Base-by-base conservation (phyloP, 1,140 invertebrate species). In the Anastrepha ludens region DNA sequence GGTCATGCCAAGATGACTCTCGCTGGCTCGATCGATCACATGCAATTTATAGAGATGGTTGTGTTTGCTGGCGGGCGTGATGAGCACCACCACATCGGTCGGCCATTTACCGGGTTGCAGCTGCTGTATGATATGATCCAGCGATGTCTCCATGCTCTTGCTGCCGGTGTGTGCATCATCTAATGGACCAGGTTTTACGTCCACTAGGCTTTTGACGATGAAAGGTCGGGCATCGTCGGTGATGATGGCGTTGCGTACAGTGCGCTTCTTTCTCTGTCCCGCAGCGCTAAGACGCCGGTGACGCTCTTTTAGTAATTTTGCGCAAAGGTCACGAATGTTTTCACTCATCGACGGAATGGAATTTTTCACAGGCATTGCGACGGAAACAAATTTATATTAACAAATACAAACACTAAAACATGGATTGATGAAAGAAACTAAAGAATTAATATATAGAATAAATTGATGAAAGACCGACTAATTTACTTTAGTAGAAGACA, bases 291-390 rank as follows among this genome's bases (percentile, higher is more conserved):
- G 2, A 17, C 50, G 50, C 86, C 29, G 13, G 39, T 87, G 59
- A 8, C 41, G 62, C 13, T 62, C 86, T 70, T 78, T 87, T 70
- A 70, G 15, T 88, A 87, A 87, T 88, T 91, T 88, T 7, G 64
- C 39, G 74, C 20, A 86, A 55, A 65, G 62, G 11, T 60, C 55
- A 87, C 88, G 88, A 85, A 91, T 88, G 88, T 85, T 88, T 88
- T 90, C 91, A 90, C 89, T 89, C 88, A 85, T 87, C 58, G 67
- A 50, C 64, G 44, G 65, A 78, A 41, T 90, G 55, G 87, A 50
- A 59, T 20, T 87, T 89, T 91, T 89, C 90, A 90, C 90, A 89
- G 88, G 87, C 59, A 55, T 44, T 13, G 62, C 13, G 47, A 6
- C 3, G 41, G 5, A 39, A 20, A 58, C 0, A 13, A 20, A n/a